phyloP scores from a whole-genome alignment of 2,113 vertebrate species.

The Cygnus atratus region DNA sequence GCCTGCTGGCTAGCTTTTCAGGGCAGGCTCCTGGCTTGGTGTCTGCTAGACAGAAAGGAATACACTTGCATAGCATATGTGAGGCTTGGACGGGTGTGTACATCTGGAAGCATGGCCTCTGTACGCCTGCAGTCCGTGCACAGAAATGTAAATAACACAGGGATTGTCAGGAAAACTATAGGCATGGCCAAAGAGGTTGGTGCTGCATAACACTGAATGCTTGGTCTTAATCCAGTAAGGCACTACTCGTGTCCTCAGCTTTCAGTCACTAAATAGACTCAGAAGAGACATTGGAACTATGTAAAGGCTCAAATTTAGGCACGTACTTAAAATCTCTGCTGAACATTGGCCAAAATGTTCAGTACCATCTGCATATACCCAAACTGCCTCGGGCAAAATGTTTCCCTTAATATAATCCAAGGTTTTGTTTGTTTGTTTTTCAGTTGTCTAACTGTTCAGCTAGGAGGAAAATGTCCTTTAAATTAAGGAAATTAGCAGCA shows the following conservation, averaged over 20 bases:
- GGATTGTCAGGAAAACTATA: neutral
- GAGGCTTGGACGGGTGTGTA: neutral
- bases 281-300: neutral
- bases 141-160: neutral
- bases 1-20: neutral
- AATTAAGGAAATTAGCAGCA: slow-evolving; percentile 53
- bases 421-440: slow-evolving; percentile 66
- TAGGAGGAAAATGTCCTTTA: slow-evolving; percentile 29
- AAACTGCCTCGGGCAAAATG: slow-evolving; percentile 60
- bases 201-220: neutral
- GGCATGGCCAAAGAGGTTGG: neutral
- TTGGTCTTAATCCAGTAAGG: neutral
- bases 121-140: accelerated
- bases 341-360: slow-evolving; percentile 58
- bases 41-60: neutral
- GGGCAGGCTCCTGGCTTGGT: neutral
- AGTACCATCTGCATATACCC: slow-evolving; percentile 54
- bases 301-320: slow-evolving; percentile 44
- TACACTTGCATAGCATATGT: accelerated
- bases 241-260: neutral
- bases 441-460: slow-evolving; percentile 4
- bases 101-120: neutral
- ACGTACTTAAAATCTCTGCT: slow-evolving; percentile 47
- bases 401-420: slow-evolving; percentile 59
- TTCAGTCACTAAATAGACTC: neutral